Evolutionary conservation across 1,140 invertebrate genomes (phyloP), one percentile per base, ranked within the genome.

Genomic region (Zaprionus nigranus): DNA sequence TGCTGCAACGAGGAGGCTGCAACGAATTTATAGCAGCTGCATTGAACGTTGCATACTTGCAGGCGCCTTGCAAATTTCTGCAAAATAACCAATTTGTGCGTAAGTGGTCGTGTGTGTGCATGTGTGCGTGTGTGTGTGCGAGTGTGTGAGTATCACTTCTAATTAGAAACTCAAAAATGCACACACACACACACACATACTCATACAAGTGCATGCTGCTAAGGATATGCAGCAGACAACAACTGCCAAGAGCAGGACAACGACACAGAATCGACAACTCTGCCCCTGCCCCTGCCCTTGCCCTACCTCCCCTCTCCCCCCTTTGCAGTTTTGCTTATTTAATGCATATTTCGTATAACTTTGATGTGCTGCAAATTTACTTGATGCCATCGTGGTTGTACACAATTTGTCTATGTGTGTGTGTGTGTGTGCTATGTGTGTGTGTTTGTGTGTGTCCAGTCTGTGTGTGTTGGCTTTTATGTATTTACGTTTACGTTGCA

Each of bases 401-500:
- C 46, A 22, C 49, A 22, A 56, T 56, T 13, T 60, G 13, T 59
- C 36, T 61, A 36, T 22, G 28, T 53, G 57, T 70, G 46, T 57
- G 40, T 72, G 60, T 46, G n/a, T 26, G 49, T 63, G 51, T 38
- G n/a, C n/a, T n/a, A n/a, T 57, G 40, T 72, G 60, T 46, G n/a
- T 26, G 49, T 63, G 51, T 38, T n/a, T 34, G 28, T 64, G 65
- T 71, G 60, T 40, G 40, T 46, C 24, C 30, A 49, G 73, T 34
- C 34, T 65, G 67, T 72, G 54, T 71, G 58, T 71, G 78, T 59
- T 84, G 69, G 78, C 85, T 79, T 88, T 88, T 85, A 90, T 88
- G 85, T 88, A 90, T 88, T 90, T 88, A 88, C 85, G 85, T 88
- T 90, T 88, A 88, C 85, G 85, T 79, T 88, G 85, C 85, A 88